Evolutionary conservation across 2,797 vertebrate genomes (phyloP).

Genomic region (Dendrocincla fuliginosa): DNA sequence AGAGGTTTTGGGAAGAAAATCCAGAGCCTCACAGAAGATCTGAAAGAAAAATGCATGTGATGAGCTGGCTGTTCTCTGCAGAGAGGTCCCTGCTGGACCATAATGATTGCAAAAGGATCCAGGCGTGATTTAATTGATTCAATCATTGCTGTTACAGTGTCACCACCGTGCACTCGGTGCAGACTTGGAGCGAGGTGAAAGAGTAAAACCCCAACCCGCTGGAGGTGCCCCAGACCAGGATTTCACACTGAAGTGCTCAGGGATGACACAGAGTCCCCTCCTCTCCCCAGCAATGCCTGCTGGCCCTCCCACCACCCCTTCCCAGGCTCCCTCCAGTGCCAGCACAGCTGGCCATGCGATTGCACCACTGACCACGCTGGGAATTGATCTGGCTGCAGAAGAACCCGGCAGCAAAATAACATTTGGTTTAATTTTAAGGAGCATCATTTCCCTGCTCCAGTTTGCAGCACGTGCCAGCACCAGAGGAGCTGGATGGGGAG

Average conservation of each 20-base stretch:
- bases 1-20: neutral
- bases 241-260: neutral
- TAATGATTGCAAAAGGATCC: rapidly evolving
- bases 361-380: neutral
- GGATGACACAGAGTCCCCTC: neutral
- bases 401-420: neutral
- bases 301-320: neutral
- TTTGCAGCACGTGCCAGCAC: neutral
- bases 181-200: neutral
- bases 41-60: neutral
- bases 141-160: neutral
- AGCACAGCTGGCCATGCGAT: neutral
- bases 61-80: neutral
- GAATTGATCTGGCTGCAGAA: neutral
- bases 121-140: neutral
- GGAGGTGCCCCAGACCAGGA: neutral
- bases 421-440: neutral
- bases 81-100: neutral
- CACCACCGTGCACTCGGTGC: neutral
- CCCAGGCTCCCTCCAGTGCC: neutral
- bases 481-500: neutral
- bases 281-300: neutral
- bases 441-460: neutral
- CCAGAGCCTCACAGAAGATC: neutral
- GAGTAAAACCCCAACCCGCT: neutral